These are phyloP conservation scores for Coluber constrictor DNA, from an alignment of 2,797 vertebrate species.

Conservation along the genomic window DNA sequence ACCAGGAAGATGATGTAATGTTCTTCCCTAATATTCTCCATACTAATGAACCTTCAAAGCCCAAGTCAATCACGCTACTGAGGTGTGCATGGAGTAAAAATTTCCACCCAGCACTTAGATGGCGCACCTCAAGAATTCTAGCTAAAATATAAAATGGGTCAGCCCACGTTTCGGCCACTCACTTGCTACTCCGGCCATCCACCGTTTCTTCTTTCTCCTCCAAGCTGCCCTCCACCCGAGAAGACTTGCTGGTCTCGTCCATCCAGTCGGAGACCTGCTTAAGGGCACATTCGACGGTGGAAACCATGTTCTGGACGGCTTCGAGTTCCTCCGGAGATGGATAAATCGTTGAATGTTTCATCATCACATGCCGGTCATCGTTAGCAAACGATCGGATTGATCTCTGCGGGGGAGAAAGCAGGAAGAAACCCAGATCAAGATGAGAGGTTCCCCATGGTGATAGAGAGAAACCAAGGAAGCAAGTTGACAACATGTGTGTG, in stretches of 20 bases:
- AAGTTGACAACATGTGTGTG: too few relatives aligned
- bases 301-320: slow-evolving; percentile 96
- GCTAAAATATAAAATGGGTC: not conserved
- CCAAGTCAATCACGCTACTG: not conserved
- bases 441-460: too few relatives aligned
- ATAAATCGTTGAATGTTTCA: slow-evolving; percentile 97
- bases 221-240: slow-evolving; percentile 65
- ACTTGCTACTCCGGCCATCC: slow-evolving; percentile 71
- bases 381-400: slow-evolving; percentile 98
- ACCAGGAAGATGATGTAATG: not conserved
- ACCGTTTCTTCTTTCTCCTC: slow-evolving; percentile 72
- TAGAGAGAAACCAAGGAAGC: not conserved
- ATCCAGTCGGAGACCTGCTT: slow-evolving; percentile 98
- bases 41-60: not conserved
- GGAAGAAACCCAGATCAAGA: not conserved
- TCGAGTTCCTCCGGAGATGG: slow-evolving; percentile 95
- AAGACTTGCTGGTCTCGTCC: slow-evolving; percentile 78
- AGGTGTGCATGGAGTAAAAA: not conserved
- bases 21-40: not conserved
- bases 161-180: slow-evolving; percentile 61
- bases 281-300: slow-evolving; percentile 94
- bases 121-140: too few relatives aligned
- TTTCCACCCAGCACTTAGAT: not conserved
- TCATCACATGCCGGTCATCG: slow-evolving; percentile 98
- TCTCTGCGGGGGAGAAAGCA: slow-evolving; percentile 75